Percentiles rank a stretch among this genome's conserved stretches.
Evolutionary conservation across 2,797 vertebrate species (phyloP).

Genomic region (Vespertilio murinus): DNA sequence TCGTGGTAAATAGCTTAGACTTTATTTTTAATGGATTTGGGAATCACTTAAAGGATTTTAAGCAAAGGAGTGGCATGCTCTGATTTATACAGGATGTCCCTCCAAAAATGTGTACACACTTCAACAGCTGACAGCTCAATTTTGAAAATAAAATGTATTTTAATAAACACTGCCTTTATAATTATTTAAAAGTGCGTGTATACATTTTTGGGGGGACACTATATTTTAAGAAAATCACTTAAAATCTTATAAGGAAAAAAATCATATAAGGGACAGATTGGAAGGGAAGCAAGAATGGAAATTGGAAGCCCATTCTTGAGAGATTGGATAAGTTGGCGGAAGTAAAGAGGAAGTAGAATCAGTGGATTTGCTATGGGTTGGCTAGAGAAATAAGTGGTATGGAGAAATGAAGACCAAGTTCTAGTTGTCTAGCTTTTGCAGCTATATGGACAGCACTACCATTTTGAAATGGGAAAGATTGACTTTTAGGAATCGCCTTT

Average conservation of each 20-base stretch:
- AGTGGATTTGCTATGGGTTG: not conserved
- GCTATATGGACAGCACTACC: not conserved
- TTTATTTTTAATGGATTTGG: not conserved
- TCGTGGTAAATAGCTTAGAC: not conserved
- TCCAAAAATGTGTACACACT: no score
- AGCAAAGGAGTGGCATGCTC: not conserved
- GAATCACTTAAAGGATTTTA: not conserved
- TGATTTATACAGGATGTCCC: not conserved
- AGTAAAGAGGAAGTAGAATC: not conserved
- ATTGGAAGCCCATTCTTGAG: not conserved
- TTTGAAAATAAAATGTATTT: no score
- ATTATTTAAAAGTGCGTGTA: no score
- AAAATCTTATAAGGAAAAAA: not conserved
- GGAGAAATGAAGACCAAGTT: not conserved
- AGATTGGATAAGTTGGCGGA: not conserved
- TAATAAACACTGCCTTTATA: no score
- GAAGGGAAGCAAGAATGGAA: not conserved
- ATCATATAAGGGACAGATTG: not conserved
- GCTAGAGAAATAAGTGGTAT: not conserved
- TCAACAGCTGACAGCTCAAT: no score
- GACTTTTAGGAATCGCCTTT: not conserved
- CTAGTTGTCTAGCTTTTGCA: not conserved
- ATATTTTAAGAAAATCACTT: constrained; percentile 36
- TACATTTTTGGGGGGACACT: no score
- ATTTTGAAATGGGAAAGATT: not conserved